Conservation (phyloP, 2,888 invertebrate species). For the Trisateles emortualis region DNA sequence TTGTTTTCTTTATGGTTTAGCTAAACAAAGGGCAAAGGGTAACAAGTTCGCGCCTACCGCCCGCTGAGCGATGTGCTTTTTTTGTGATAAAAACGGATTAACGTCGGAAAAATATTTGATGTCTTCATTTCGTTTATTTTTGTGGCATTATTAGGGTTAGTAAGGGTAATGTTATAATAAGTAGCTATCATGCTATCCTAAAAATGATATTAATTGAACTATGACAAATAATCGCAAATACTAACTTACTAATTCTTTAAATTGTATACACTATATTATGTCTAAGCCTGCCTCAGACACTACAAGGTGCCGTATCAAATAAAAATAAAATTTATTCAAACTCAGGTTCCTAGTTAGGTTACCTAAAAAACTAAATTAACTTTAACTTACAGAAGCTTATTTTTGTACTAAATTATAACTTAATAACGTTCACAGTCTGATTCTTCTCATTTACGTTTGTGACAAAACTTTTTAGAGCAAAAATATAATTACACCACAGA, state of each 20-base stretch:
- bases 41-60: conserved; percentile 76
- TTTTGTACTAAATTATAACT: not conserved
- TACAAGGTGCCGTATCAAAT: no score
- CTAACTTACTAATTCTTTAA: no score
- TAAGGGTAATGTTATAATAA: not conserved
- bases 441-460: not conserved
- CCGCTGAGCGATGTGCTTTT: conserved; percentile 67
- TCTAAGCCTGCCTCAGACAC: no score
- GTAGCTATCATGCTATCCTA: no score
- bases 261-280: no score
- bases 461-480: not conserved
- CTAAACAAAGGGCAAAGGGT: conserved; percentile 75
- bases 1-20: conserved; percentile 78
- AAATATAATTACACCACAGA: conserved; percentile 5
- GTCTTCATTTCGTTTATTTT: conserved; percentile 56
- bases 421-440: not conserved
- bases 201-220: no score
- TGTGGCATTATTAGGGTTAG: not conserved
- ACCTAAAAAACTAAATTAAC: no score
- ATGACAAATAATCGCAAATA: no score
- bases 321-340: no score
- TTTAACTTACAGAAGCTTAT: not conserved
- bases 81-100: conserved; percentile 66
- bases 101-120: conserved; percentile 60
- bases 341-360: no score